Evolutionary conservation across 1,140 invertebrate species (phyloP), one percentile per base, ranked within the genome.

Genomic region (Drosophila repletoides): DNA sequence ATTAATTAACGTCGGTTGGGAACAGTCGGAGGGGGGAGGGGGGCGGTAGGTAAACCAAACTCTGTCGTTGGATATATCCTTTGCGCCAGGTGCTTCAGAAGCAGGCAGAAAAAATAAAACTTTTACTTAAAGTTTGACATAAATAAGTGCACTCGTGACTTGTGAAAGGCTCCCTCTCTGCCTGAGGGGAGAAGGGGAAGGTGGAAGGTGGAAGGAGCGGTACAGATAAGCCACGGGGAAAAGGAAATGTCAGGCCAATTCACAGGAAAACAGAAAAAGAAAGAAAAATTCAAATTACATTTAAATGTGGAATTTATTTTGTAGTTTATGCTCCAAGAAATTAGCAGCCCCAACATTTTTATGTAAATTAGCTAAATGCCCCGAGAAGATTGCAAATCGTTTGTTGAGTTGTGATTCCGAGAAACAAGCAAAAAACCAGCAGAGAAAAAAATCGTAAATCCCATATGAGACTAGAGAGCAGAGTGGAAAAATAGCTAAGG

Each of bases 1-100:
- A 81, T 81, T 83, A 83, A 83, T 83, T 83, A 83, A 76, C 61
- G n/a, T n/a, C n/a, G n/a, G n/a, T n/a, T n/a, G n/a, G n/a, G n/a
- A n/a, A n/a, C n/a, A n/a, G n/a, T n/a, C 53, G 65, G 48, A 31
- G 53, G 34, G 22, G n/a, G 33, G 58, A 53, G 36, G 0, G 60
- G 28, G 40, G 51, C 46, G n/a, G n/a, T n/a, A n/a, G n/a, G n/a
- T n/a, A n/a, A n/a, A n/a, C 36, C 7, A 56, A 63, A 36, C 58
- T n/a, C n/a, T 67, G 72, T 40, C 41, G 48, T 61, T 66, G 26
- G 38, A 24, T 40, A 58, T 43, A 40, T 31, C 28, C 17, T 61
- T 36, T 51, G 40, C 43, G 51, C 26, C 71, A 80, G 76, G 72
- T 68, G 56, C 61, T 38, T 24, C 60, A 63, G 38, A 46, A 40